Conservation (phyloP, 2,888 invertebrate species). For the Amphiduros pacificus region DNA sequence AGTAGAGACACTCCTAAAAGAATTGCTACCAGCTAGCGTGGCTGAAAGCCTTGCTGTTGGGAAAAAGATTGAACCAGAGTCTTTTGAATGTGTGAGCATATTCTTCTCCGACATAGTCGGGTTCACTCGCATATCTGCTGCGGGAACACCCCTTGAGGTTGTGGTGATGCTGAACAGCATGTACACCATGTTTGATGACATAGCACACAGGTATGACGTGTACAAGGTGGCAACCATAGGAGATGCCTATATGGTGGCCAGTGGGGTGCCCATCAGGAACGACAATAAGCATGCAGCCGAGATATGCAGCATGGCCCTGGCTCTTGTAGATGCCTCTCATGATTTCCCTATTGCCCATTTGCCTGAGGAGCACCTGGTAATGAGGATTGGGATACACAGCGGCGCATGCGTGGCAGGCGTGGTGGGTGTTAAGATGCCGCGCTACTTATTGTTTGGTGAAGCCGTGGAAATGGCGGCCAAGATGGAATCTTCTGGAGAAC, state of each 20-base stretch:
- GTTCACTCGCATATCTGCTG: background rate
- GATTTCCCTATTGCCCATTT: background rate
- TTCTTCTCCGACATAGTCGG: background rate
- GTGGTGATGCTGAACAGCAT: background rate
- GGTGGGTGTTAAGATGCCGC: background rate
- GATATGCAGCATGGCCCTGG: background rate
- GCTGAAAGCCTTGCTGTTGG: background rate
- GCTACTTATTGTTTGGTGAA: background rate
- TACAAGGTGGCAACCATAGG: background rate
- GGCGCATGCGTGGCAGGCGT: background rate
- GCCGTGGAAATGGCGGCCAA: background rate
- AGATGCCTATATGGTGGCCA: background rate
- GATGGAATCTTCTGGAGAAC: background rate
- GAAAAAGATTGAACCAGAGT: background rate
- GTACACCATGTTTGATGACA: constrained; percentile 2
- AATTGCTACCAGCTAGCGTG: background rate
- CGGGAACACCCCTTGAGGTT: background rate
- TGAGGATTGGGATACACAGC: background rate
- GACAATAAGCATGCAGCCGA: background rate
- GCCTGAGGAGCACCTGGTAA: background rate
- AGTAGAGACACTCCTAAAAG: background rate
- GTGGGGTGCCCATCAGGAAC: background rate
- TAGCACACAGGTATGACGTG: background rate
- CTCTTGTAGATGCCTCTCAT: background rate
- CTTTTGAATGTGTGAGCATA: background rate